phyloP scores from a whole-genome alignment of 2,113 vertebrate genomes.

The Hymenochirus boettgeri region DNA sequence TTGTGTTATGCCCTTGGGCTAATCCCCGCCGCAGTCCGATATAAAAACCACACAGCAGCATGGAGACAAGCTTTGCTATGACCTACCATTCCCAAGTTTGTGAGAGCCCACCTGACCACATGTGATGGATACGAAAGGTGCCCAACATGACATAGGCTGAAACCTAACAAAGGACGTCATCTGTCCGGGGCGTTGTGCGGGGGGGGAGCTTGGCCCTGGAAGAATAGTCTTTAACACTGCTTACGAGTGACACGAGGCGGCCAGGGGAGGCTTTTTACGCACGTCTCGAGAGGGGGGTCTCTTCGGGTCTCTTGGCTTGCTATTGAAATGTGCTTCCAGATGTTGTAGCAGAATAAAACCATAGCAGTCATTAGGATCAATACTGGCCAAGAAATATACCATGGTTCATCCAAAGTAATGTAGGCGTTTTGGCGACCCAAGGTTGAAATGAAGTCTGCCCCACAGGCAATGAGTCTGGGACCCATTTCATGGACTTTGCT shows the following conservation, averaged over 20 bases:
- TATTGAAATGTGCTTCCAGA: slow-evolving; percentile 80
- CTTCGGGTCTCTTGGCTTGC: slow-evolving; percentile 64
- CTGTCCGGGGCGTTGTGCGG: no score
- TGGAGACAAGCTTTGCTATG: no score
- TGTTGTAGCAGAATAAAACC: slow-evolving; percentile 87
- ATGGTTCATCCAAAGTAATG: slow-evolving; percentile 90
- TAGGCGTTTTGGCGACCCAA: slow-evolving; percentile 82
- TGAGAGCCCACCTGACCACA: slow-evolving; percentile 95
- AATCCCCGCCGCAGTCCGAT: no score
- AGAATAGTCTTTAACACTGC: slow-evolving; percentile 82
- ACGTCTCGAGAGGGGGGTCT: not conserved
- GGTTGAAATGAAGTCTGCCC: slow-evolving; percentile 87
- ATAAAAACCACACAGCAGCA: no score
- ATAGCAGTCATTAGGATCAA: slow-evolving; percentile 78
- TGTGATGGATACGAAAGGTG: slow-evolving; percentile 81
- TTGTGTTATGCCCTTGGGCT: no score
- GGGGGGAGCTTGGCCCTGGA: no score
- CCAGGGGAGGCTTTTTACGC: slow-evolving; percentile 50
- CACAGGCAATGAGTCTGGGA: slow-evolving; percentile 84
- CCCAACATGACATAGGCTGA: slow-evolving; percentile 80
- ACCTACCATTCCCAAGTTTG: slow-evolving; percentile 75
- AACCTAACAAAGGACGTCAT: slow-evolving; percentile 93
- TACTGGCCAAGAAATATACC: slow-evolving; percentile 84
- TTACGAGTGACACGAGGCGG: slow-evolving; percentile 75
- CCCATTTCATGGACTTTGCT: slow-evolving; percentile 79